Evolutionary conservation across 2,888 invertebrate species (phyloP), one percentile per base, ranked within the genome.

Genomic region (Cotesia congregata): DNA sequence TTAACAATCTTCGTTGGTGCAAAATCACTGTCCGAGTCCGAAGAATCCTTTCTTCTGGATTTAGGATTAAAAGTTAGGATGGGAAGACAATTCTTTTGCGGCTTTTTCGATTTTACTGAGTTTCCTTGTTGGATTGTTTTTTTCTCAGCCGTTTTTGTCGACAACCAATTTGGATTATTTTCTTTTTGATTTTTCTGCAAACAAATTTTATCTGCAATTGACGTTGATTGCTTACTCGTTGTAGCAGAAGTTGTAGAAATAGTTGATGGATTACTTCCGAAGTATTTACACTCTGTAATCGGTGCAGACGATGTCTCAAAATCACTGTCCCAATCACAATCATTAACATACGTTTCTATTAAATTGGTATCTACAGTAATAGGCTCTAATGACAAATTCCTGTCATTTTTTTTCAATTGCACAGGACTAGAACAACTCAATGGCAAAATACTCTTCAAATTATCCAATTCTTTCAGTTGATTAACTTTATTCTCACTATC

Each of bases 301-400:
- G 78, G 41, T 20, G 50, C 72, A 0, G 61, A 20, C 6, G 71
- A 62, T 12, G 60, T 59, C 17, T 82, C 81, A 12, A 85, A 83
- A 74, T 85, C 85, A 17, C 80, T 83, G n/a, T 79, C 78, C 86
- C 86, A 85, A n/a, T 84, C 80, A 40, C 71, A 82, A 40, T 83
- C 82, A 40, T 80, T 80, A 1, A 81, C 0, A 59, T 17, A 59
- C 17, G 65, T 67, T 64, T 50, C 60, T 62, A 17, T 40, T 61
- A 61, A 39, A n/a, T 69, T 59, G 1, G 39, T 38, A 6, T 6
- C 7, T 12, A 38, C 60, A 4, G 7, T 50, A 12, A 4, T 9
- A 15, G n/a, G 9, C 9, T 40, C 9, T 0, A 41, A 68, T 15
- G 15, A 30, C 12, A 7, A 20, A 17, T 6, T n/a, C 0, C 75